Evolutionary conservation across 1,140 invertebrate genomes (phyloP).

Genomic region (Zaprionus capensis): DNA sequence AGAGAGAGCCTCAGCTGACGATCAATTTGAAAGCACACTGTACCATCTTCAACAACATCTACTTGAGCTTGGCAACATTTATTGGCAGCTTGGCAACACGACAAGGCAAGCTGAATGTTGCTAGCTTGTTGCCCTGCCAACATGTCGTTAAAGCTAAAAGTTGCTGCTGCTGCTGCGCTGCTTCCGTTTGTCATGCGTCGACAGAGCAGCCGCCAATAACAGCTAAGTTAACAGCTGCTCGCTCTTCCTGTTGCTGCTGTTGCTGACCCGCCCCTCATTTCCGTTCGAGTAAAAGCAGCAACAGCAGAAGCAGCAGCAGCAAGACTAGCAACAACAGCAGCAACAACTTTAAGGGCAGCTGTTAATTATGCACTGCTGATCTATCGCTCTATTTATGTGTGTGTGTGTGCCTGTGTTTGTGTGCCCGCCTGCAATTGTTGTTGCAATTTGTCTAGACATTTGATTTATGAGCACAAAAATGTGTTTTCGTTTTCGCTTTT

Average conservation of each 20-base stretch:
- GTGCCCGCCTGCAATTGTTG: constrained; percentile 42
- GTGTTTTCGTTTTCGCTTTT: constrained; percentile 16
- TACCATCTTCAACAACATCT: no score
- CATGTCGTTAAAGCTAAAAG: not conserved
- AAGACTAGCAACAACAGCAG: constrained; percentile 12
- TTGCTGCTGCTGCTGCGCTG: constrained; percentile 5
- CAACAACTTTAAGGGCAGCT: constrained; percentile 25
- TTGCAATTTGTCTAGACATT: constrained; percentile 62
- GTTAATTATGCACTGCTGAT: constrained; percentile 40
- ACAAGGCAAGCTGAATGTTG: not conserved
- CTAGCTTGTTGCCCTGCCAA: not conserved
- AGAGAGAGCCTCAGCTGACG: no score
- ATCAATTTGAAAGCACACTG: not conserved
- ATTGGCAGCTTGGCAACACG: constrained; percentile 1
- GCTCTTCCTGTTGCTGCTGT: constrained; percentile 16
- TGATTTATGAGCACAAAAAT: constrained; percentile 56
- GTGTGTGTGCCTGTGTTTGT: constrained; percentile 15
- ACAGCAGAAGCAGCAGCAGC: constrained; percentile 9
- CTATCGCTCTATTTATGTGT: constrained; percentile 11
- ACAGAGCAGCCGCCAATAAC: constrained; percentile 18
- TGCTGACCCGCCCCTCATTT: constrained; percentile 46
- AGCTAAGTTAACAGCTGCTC: constrained; percentile 11
- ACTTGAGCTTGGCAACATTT: no score
- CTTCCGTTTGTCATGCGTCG: constrained; percentile 5
- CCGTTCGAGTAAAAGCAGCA: constrained; percentile 24